These are phyloP conservation scores for Meloidogyne hapla DNA, from an alignment of 1,140 invertebrate genomes.

Conservation along the genomic window DNA sequence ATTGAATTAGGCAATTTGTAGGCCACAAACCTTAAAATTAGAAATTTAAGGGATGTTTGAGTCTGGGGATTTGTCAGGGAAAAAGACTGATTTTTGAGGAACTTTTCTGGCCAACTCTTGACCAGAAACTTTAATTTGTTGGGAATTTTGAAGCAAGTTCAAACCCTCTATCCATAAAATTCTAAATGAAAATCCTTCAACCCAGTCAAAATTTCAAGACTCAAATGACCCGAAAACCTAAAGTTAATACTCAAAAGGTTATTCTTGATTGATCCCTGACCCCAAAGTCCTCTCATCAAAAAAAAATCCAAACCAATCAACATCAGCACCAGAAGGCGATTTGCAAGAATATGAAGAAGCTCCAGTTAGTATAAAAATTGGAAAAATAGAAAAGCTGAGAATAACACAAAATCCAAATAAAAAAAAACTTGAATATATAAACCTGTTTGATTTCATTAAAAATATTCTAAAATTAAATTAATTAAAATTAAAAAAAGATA, in stretches of 20 bases:
- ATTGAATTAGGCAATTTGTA: slow-evolving; percentile 44
- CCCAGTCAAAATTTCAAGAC: too few relatives aligned
- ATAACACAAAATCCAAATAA: neutral
- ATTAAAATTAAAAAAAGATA: neutral
- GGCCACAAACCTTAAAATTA: slow-evolving; percentile 34
- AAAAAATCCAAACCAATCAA: slow-evolving; percentile 38
- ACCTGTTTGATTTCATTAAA: neutral
- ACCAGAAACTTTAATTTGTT: too few relatives aligned
- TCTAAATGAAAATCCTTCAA: too few relatives aligned
- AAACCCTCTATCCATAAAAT: too few relatives aligned
- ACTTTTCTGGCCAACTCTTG: too few relatives aligned
- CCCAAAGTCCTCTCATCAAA: too few relatives aligned
- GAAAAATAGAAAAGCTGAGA: neutral
- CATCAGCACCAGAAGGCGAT: slow-evolving; percentile 30
- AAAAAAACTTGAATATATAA: neutral
- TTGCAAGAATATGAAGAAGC: slow-evolving; percentile 34
- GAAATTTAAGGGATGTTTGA: neutral
- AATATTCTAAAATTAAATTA: neutral
- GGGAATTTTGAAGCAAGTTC: too few relatives aligned
- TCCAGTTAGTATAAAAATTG: neutral
- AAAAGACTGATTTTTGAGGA: too few relatives aligned
- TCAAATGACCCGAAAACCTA: neutral
- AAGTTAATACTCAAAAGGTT: neutral
- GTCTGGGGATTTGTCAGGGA: neutral
- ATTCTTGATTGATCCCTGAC: too few relatives aligned